Conservation (phyloP, 2,888 invertebrate species). For the Stenichneumon culpator region DNA sequence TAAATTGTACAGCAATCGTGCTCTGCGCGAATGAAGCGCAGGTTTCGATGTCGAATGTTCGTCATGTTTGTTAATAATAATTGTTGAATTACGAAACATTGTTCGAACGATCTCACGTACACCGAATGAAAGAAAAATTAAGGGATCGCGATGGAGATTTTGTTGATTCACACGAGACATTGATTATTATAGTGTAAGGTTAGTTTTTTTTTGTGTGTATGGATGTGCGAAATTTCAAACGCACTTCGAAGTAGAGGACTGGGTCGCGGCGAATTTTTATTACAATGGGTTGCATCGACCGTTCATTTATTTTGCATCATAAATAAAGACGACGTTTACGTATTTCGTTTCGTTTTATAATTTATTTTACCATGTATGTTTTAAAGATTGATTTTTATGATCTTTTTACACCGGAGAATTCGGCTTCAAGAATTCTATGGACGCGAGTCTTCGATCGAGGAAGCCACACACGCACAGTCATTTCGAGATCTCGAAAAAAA, state of each 20-base stretch:
- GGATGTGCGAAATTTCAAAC: slow-evolving; percentile 14
- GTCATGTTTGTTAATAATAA: slow-evolving; percentile 37
- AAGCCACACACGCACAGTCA: not conserved
- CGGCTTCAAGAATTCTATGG: not conserved
- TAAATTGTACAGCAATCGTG: slow-evolving; percentile 19
- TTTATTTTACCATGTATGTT: slow-evolving; percentile 10
- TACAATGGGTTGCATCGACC: slow-evolving; percentile 21
- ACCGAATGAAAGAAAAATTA: slow-evolving; percentile 9
- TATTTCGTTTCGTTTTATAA: slow-evolving; percentile 41
- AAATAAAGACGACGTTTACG: slow-evolving; percentile 58
- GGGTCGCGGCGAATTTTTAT: slow-evolving; percentile 4
- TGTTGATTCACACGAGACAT: not conserved
- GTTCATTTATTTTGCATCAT: slow-evolving; percentile 43
- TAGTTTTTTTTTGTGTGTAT: not conserved
- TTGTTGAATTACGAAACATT: slow-evolving; percentile 43
- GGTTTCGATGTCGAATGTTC: slow-evolving; percentile 24
- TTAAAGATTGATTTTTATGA: not conserved
- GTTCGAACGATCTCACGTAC: slow-evolving; percentile 30
- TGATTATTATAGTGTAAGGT: not conserved
- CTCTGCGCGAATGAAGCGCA: slow-evolving; percentile 21
- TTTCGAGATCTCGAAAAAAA: slow-evolving; percentile 14
- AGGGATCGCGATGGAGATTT: not conserved
- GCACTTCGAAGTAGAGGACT: not conserved
- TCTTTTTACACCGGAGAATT: not conserved
- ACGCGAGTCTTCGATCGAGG: slow-evolving; percentile 12